Conservation (phyloP, 2,888 invertebrate species). For the Xanthorhoe spadicearia region DNA sequence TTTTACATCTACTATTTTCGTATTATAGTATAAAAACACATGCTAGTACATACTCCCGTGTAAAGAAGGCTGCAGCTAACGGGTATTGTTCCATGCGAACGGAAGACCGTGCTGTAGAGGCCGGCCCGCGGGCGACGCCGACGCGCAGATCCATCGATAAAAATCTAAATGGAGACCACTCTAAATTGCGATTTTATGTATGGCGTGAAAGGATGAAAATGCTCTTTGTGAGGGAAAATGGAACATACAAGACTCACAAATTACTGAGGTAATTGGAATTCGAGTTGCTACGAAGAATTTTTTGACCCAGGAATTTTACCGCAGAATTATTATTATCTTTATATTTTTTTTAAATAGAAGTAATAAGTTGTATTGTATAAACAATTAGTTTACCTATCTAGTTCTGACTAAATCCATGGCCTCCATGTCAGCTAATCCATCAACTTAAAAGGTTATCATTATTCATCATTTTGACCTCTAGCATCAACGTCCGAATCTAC, state of each 20-base stretch:
- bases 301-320: not conserved
- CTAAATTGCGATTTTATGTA: conserved; percentile 50
- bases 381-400: too few species aligned
- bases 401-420: too few species aligned
- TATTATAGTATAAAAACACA: too few species aligned
- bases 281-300: not conserved
- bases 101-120: conserved; percentile 51
- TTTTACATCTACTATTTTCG: too few species aligned
- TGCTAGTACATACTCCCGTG: not conserved
- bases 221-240: conserved; percentile 31
- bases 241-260: conserved; percentile 10
- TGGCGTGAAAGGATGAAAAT: conserved; percentile 39
- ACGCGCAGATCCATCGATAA: conserved; percentile 43
- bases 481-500: too few species aligned
- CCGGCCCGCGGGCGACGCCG: conserved; percentile 40
- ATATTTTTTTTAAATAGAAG: too few species aligned
- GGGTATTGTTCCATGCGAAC: conserved; percentile 63
- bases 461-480: too few species aligned
- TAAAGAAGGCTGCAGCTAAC: not conserved
- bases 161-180: conserved; percentile 67
- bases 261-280: not conserved
- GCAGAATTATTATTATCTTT: too few species aligned
- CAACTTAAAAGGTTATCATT: too few species aligned
- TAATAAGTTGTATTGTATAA: too few species aligned
- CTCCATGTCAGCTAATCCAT: too few species aligned